Conservation (phyloP, 2,888 invertebrate species). For the Macrostomum cliftonense region DNA sequence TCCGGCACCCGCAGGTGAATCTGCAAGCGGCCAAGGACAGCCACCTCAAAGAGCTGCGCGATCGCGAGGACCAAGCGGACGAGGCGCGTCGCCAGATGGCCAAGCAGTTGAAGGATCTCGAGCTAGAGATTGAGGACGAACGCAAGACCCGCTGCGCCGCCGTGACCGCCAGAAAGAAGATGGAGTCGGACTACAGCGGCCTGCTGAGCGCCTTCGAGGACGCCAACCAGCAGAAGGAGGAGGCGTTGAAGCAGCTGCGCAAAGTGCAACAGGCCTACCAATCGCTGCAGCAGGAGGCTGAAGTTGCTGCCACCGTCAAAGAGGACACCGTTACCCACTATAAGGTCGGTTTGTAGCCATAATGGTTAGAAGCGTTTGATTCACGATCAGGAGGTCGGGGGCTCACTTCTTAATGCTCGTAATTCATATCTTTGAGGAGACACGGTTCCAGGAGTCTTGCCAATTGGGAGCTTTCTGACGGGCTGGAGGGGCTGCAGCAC, state of each 20-base stretch:
- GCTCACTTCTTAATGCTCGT: no score
- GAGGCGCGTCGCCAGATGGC: background rate
- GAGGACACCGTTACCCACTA: background rate
- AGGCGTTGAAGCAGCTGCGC: slow-evolving; percentile 81
- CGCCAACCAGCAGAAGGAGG: slow-evolving; percentile 83
- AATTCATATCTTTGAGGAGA: no score
- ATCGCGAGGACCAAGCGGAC: background rate
- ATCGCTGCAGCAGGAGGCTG: background rate
- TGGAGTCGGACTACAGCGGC: slow-evolving; percentile 80
- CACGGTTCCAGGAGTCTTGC: no score
- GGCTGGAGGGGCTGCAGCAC: no score
- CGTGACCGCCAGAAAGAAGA: slow-evolving; percentile 68
- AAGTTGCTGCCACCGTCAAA: background rate
- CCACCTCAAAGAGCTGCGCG: slow-evolving; percentile 56
- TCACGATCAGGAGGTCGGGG: no score
- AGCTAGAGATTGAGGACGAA: slow-evolving; percentile 84
- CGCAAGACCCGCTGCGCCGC: slow-evolving; percentile 75
- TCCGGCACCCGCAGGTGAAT: slow-evolving; percentile 54
- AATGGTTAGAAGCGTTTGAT: no score
- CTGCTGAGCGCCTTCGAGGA: slow-evolving; percentile 43
- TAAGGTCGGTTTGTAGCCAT: background rate
- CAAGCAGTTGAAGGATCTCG: slow-evolving; percentile 56
- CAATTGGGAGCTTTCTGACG: no score
- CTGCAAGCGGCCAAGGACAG: slow-evolving; percentile 73
- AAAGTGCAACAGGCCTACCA: slow-evolving; percentile 47